Percentiles rank a stretch among this genome's conserved stretches.
These are phyloP conservation scores for Tarsius wallacei DNA, from an alignment of 2,797 vertebrate genomes.

Conservation along the genomic window DNA sequence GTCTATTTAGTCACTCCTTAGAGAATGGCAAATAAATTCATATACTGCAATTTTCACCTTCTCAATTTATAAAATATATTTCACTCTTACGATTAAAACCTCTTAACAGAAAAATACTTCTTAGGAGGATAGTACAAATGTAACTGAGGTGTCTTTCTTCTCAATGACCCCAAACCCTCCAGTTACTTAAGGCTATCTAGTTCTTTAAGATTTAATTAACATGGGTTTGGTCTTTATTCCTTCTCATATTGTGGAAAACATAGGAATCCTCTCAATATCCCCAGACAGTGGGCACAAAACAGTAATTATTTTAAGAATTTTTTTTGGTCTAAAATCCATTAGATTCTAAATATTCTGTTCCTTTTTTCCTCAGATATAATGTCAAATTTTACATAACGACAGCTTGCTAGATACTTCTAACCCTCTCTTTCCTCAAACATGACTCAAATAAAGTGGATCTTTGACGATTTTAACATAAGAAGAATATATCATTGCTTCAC, in stretches of 20 bases:
- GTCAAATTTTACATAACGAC: background rate
- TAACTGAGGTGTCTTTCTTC: background rate
- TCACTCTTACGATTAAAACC: background rate
- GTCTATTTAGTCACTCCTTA: background rate
- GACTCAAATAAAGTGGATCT: background rate
- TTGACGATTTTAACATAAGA: background rate
- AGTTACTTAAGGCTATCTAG: background rate
- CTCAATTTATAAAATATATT: conserved; percentile 34
- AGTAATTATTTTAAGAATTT: background rate
- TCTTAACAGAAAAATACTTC: conserved; percentile 12
- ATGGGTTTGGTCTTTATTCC: background rate
- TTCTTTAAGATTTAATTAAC: conserved; percentile 56
- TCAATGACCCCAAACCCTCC: background rate
- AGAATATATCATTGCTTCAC: background rate
- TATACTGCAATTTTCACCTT: background rate
- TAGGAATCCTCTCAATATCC: background rate
- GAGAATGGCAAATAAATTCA: background rate
- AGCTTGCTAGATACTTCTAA: background rate
- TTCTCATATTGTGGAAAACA: background rate
- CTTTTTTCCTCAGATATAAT: background rate
- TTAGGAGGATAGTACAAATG: background rate
- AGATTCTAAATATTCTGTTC: background rate
- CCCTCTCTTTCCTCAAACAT: background rate
- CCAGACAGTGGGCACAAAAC: background rate
- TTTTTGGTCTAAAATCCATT: background rate